These are phyloP conservation scores for Malachius bipustulatus DNA, from an alignment of 2,888 invertebrate genomes.

Conservation along the genomic window DNA sequence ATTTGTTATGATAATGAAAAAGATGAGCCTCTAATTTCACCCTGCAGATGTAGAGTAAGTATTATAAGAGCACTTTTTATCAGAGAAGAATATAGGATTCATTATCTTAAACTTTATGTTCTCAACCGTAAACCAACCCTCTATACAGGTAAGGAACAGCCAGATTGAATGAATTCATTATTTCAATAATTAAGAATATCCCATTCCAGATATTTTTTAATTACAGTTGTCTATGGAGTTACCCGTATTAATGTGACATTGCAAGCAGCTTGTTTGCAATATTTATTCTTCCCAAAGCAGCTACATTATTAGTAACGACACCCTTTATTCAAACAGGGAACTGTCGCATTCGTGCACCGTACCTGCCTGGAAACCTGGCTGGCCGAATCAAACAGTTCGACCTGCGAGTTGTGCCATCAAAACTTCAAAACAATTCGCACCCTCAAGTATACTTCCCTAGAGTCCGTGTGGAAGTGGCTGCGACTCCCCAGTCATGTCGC, in stretches of 20 bases:
- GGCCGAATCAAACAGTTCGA: constrained; percentile 56
- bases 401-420: constrained; percentile 63
- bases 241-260: too few species aligned
- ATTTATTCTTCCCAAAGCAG: neutral
- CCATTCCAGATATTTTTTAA: too few species aligned
- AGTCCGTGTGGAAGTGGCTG: constrained; percentile 50
- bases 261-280: constrained; percentile 5
- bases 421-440: constrained; percentile 52
- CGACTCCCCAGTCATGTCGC: constrained; percentile 27
- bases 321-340: constrained; percentile 45
- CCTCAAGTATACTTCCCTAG: constrained; percentile 45
- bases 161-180: too few species aligned
- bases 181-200: too few species aligned
- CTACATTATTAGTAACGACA: constrained; percentile 6
- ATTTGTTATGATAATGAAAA: constrained; percentile 41
- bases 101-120: too few species aligned
- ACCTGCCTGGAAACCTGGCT: constrained; percentile 66
- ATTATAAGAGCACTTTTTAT: constrained; percentile 7
- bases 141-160: too few species aligned
- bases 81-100: too few species aligned
- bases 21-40: constrained; percentile 37
- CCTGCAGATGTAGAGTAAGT: constrained; percentile 41
- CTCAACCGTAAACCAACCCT: too few species aligned
- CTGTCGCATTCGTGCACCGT: constrained; percentile 60
- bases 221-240: too few species aligned